phyloP scores from a whole-genome alignment of 2,113 vertebrate genomes.

The Chamaea fasciata region DNA sequence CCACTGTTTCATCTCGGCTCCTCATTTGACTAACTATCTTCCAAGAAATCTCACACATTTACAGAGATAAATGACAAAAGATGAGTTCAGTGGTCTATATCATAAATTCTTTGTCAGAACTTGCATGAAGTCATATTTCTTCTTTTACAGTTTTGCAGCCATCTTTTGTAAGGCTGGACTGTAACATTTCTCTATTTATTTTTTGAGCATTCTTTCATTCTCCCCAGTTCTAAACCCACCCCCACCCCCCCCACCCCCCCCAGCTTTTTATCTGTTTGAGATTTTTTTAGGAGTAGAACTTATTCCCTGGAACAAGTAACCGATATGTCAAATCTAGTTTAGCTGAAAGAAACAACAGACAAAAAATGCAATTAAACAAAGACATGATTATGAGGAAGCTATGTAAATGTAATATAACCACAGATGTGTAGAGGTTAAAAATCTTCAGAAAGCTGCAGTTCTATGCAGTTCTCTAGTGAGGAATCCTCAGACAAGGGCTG shows the following conservation, averaged over 20 bases:
- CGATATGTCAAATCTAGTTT: background rate
- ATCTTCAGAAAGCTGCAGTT: background rate
- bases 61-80: slow-evolving; percentile 36
- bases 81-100: slow-evolving; percentile 6
- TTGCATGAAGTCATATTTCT: background rate
- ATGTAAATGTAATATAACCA: background rate
- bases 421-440: background rate
- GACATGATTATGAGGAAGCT: background rate
- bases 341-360: background rate
- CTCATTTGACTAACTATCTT: slow-evolving; percentile 47
- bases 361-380: background rate
- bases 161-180: background rate
- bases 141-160: background rate
- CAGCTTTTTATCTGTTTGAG: background rate
- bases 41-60: slow-evolving; percentile 43
- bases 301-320: background rate
- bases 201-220: background rate
- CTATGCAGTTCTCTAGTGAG: background rate
- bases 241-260: too few relatives aligned
- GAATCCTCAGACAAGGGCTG: background rate
- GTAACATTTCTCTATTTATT: background rate
- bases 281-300: background rate
- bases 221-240: background rate
- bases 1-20: slow-evolving; percentile 23
- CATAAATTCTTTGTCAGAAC: slow-evolving; percentile 7